Percentiles rank a stretch among this genome's conserved stretches.
These are phyloP conservation scores for Dicaeum eximium DNA, from an alignment of 2,113 vertebrate species.

Conservation along the genomic window DNA sequence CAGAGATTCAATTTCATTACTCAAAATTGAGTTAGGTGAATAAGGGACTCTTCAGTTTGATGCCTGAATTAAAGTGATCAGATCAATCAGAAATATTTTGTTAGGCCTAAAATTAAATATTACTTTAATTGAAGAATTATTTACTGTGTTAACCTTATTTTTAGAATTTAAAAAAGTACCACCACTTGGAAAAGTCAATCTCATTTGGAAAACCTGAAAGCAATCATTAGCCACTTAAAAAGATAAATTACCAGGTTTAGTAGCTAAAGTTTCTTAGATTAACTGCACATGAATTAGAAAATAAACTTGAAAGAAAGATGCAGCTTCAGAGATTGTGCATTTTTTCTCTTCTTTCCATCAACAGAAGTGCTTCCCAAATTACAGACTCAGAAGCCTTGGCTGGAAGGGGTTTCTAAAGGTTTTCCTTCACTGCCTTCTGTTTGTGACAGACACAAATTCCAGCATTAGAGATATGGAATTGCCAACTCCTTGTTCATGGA, in stretches of 20 bases:
- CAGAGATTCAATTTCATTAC: background rate
- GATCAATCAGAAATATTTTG: background rate
- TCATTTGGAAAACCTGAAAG: background rate
- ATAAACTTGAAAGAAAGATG: background rate
- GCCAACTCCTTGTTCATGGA: background rate
- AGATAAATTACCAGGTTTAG: background rate
- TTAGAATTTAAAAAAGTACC: background rate
- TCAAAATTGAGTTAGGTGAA: background rate
- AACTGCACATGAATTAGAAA: background rate
- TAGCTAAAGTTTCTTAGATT: background rate
- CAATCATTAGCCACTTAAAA: background rate
- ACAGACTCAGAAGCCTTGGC: background rate
- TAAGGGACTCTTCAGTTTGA: background rate
- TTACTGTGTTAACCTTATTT: background rate
- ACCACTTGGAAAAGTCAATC: background rate
- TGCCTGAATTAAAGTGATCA: background rate
- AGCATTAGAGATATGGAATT: background rate
- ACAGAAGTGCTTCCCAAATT: background rate
- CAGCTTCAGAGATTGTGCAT: background rate
- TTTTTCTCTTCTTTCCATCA: background rate
- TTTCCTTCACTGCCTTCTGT: background rate
- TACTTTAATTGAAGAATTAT: background rate
- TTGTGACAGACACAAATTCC: background rate
- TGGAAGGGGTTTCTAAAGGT: background rate
- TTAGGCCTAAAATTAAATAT: background rate